phyloP scores from a whole-genome alignment of 1,140 invertebrate species.

The Liolophura sinensis region DNA sequence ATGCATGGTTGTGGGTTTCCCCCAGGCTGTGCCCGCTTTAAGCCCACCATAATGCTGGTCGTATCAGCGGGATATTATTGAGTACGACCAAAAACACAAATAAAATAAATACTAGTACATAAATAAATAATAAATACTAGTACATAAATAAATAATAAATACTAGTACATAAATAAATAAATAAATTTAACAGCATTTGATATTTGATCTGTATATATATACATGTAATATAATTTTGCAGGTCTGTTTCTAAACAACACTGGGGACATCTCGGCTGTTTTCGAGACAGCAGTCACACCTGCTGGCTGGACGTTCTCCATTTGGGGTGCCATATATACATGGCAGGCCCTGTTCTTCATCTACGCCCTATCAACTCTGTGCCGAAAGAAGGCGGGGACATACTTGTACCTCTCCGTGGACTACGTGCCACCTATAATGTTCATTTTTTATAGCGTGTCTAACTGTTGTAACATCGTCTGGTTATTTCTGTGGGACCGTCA shows the following conservation, averaged over 20 bases:
- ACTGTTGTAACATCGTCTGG: slow-evolving; percentile 27
- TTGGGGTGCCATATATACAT: slow-evolving; percentile 25
- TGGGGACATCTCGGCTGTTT: slow-evolving; percentile 38
- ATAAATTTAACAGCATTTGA: too few relatives aligned
- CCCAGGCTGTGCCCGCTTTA: too few relatives aligned
- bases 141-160: too few relatives aligned
- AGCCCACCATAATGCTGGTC: too few relatives aligned
- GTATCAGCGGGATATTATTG: too few relatives aligned
- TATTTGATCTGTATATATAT: too few relatives aligned
- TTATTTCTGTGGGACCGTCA: slow-evolving; percentile 45
- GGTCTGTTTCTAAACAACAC: slow-evolving; percentile 32
- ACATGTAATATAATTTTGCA: not conserved
- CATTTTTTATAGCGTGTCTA: slow-evolving; percentile 18
- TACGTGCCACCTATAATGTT: slow-evolving; percentile 14
- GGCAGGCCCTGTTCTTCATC: slow-evolving; percentile 23
- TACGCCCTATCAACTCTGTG: slow-evolving; percentile 21
- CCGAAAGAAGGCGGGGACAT: slow-evolving; percentile 3
- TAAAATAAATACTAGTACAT: too few relatives aligned
- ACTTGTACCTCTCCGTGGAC: slow-evolving; percentile 8
- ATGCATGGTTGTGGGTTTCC: too few relatives aligned
- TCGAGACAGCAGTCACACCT: slow-evolving; percentile 18
- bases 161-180: too few relatives aligned
- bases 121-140: too few relatives aligned
- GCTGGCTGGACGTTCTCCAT: slow-evolving; percentile 24
- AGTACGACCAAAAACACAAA: too few relatives aligned